Base-by-base conservation (phyloP, 1,140 invertebrate genomes). In the Acromyrmex echinatior region DNA sequence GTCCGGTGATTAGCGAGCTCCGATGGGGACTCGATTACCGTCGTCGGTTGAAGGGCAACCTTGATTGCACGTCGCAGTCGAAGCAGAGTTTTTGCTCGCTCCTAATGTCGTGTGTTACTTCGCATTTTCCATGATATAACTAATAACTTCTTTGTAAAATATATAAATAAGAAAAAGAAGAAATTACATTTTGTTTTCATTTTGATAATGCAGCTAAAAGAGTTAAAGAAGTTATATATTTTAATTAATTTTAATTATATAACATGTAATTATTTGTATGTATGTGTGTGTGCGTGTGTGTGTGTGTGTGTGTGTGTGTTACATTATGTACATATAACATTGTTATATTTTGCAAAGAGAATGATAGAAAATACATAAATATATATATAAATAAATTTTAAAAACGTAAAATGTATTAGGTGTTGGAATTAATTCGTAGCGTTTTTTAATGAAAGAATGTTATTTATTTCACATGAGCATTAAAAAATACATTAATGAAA, bases 1-100 rank as follows among this genome's bases (percentile, higher is more conserved):
- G 87, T 92, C 90, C 87, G 80, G 80, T 84, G 56, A 84, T 84
- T 84, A 84, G 80, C 70, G 39, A 51, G 58, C 56, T 45, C 56
- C 58, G 80, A 84, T 76, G 58, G 70, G 49, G 70, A 76, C 70
- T 74, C 80, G 80, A 84, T 84, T 84, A 76, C 70, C 56, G 39
- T 45, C 56, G 25, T 18, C 70, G 45, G 25, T 62, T 74, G 56
- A 82, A 82, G 68, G 39, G 56, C 39, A 45, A 84, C 25, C 70
- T 84, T 56, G 39, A 84, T 84, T 84, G 70, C 53, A 60, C 58
- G 16, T 28, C 31, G 25, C 25, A 28, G 35, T 73, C 68, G 35
- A 74, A 21, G 71, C 53, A 39, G 70, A 84, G 21, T 28, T 60
- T 73, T 45, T 68, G 39, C 16, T 60, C 56, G 16, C 5, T 35